phyloP scores from a whole-genome alignment of 2,113 vertebrate genomes.

The Xenopus borealis region DNA sequence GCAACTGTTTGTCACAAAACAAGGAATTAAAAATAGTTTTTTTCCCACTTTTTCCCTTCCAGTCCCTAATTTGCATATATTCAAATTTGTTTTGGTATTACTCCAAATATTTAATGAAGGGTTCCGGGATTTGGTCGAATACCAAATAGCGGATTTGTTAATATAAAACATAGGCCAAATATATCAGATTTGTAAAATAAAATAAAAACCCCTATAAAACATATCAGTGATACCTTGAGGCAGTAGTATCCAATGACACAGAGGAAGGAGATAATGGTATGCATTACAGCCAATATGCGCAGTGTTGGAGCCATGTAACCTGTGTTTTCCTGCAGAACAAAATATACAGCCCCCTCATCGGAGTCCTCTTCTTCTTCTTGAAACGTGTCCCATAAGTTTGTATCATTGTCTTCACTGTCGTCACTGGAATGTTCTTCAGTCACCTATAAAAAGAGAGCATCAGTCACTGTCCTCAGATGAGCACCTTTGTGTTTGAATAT shows the following conservation, averaged over 20 bases:
- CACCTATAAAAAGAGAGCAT: constrained; percentile 67
- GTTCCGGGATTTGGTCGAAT: no score
- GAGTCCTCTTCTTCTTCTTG: constrained; percentile 78
- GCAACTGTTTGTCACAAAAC: no score
- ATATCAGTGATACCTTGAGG: constrained; percentile 95
- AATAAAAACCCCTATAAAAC: no score
- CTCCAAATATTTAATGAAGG: no score
- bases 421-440: constrained; percentile 87
- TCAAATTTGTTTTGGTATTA: no score
- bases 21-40: no score
- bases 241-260: constrained; percentile 96
- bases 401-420: constrained; percentile 66
- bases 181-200: no score
- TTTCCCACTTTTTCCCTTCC: no score
- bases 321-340: constrained; percentile 92
- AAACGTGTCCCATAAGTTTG: constrained; percentile 83
- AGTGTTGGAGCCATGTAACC: constrained; percentile 96
- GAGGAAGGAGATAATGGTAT: constrained; percentile 92
- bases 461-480: not conserved
- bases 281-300: constrained; percentile 83
- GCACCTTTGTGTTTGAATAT: not conserved
- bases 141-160: not conserved
- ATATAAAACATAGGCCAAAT: not conserved
- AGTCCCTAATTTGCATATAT: no score
- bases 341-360: constrained; percentile 82